Percentiles rank a stretch among this genome's conserved stretches.
phyloP scores from a whole-genome alignment of 2,888 invertebrate genomes.

The Drosophila paranaensis region DNA sequence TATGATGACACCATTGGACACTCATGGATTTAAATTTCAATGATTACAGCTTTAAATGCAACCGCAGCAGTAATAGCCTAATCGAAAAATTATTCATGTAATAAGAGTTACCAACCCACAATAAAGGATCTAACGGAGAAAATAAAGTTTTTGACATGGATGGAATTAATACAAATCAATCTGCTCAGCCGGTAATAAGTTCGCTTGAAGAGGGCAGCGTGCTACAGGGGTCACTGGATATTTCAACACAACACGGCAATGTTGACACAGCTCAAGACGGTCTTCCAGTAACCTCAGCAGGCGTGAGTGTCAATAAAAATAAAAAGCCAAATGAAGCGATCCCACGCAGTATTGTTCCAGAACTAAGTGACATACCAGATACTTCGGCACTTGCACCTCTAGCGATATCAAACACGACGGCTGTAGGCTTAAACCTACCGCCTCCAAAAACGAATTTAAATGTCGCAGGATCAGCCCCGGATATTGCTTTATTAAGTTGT shows the following conservation, averaged over 20 bases:
- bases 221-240: constrained; percentile 21
- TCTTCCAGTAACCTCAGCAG: constrained; percentile 9
- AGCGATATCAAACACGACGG: constrained; percentile 26
- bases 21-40: constrained; percentile 22
- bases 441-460: constrained; percentile 70
- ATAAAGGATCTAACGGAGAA: background rate
- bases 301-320: constrained; percentile 23
- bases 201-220: constrained; percentile 23
- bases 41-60: constrained; percentile 36
- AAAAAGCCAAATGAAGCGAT: constrained; percentile 23
- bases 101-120: background rate
- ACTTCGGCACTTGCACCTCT: constrained; percentile 15
- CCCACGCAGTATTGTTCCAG: constrained; percentile 3
- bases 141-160: constrained; percentile 52
- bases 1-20: constrained; percentile 29
- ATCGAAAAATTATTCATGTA: constrained; percentile 11
- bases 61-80: constrained; percentile 23
- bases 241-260: constrained; percentile 19
- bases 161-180: constrained; percentile 33
- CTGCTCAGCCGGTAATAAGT: constrained; percentile 27
- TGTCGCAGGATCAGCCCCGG: constrained; percentile 26
- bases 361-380: constrained; percentile 20
- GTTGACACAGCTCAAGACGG: constrained; percentile 4
- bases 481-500: constrained; percentile 38
- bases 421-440: constrained; percentile 58